Evolutionary conservation across 1,140 invertebrate species (phyloP).

Genomic region (Drosophila ercepeae): DNA sequence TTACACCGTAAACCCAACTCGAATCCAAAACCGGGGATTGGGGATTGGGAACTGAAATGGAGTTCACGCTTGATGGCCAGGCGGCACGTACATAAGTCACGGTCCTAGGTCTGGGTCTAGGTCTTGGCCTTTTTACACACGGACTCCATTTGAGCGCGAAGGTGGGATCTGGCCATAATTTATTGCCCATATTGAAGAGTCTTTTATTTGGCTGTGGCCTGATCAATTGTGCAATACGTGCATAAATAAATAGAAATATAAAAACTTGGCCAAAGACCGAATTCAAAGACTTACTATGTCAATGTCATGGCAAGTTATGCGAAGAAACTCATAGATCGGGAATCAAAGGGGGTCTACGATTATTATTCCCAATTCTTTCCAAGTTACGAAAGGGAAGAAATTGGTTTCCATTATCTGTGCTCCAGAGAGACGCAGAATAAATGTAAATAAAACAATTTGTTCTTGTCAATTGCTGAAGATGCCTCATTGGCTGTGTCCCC

Average conservation of each 20-base stretch:
- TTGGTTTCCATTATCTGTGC: not conserved
- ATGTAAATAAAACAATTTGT: not conserved
- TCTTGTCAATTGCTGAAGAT: not conserved
- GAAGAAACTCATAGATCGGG: conserved; percentile 39
- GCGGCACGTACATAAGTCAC: conserved; percentile 12
- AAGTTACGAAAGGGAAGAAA: not conserved
- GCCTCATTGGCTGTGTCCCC: not conserved
- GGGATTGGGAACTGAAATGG: conserved; percentile 8
- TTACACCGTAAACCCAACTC: conserved; percentile 49
- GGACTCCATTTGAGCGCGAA: conserved; percentile 53
- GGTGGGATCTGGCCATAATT: conserved; percentile 39
- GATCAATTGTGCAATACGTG: conserved; percentile 64
- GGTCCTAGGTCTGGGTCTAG: conserved; percentile 53
- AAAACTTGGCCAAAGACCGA: conserved; percentile 28
- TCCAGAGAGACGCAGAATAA: not conserved
- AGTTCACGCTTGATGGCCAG: conserved; percentile 54
- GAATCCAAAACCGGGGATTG: conserved; percentile 26
- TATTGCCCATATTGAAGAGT: conserved; percentile 32
- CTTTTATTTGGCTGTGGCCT: conserved; percentile 30
- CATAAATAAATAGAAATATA: conserved; percentile 67
- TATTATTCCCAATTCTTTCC: too few species aligned
- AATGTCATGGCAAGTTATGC: conserved; percentile 67
- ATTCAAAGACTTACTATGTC: conserved; percentile 64
- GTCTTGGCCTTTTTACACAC: conserved; percentile 34
- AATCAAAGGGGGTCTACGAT: not conserved